Evolutionary conservation across 2,888 invertebrate genomes (phyloP), one percentile per base, ranked within the genome.

Genomic region (Coelopa pilipes): DNA sequence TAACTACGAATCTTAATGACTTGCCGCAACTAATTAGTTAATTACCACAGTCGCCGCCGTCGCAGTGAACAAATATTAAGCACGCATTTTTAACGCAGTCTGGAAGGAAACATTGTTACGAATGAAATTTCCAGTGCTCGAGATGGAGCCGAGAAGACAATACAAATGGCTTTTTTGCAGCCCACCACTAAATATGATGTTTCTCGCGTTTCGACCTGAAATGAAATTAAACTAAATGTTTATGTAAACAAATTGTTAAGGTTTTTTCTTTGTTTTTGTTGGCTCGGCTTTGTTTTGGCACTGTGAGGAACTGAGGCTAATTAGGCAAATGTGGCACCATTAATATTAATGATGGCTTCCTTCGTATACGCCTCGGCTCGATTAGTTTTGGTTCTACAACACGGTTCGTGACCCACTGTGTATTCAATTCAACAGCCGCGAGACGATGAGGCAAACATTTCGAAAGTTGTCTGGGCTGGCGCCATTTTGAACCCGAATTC

Each of bases 1-100:
- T 50, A 57, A 24, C 69, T 19, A 34, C 53, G 21, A 46, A 57
- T 57, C 63, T 62, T 63, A 63, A 70, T 70, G 70, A 70, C 70
- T 70, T 63, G 53, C 62, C 70, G 70, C 53, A 63, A 62, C 70
- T 70, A 70, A 70, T 70, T 70, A 70, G 49, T 62, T 70, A 70
- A 70, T 63, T 62, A 63, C 70, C 17, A 45, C 53, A 53, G 50
- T 24, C 55, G 49, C 47, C 17, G 19, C 66, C 49, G 21, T 21
- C 13, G 62, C 46, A n/a, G 45, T 63, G 11, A 7, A 45, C 46
- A 47, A 46, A 63, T 65, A 47, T 65, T 65, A 47, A 19, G 47
- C 47, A 65, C 49, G 49, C 49, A 65, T 65, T 65, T 65, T 65
- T 47, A 47, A 34, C 17, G 4, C 17, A 17, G n/a, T 53, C 13